These are phyloP conservation scores for Drosophila kanapiae DNA, from an alignment of 1,140 invertebrate genomes.

Conservation along the genomic window DNA sequence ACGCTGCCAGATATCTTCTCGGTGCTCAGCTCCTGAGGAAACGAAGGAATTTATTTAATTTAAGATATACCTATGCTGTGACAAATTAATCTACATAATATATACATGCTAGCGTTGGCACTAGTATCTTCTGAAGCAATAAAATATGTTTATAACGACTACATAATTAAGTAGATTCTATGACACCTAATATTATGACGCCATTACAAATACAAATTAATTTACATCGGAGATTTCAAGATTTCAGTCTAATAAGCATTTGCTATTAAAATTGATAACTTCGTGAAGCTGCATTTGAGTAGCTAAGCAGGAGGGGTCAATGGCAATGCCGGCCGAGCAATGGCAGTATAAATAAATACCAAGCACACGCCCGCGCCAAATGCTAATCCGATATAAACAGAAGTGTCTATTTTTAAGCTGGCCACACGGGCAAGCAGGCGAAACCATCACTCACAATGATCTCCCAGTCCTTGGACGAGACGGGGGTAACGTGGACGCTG, in stretches of 20 bases:
- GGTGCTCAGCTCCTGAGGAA: constrained; percentile 85
- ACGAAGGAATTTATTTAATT: not conserved
- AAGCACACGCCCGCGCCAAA: constrained; percentile 72
- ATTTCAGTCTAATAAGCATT: not conserved
- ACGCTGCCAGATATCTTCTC: constrained; percentile 86
- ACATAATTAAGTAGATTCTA: not conserved
- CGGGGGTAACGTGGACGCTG: constrained; percentile 80
- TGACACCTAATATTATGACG: constrained; percentile 1
- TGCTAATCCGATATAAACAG: constrained; percentile 74
- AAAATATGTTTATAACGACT: not conserved
- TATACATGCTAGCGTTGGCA: not conserved
- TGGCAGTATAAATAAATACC: constrained; percentile 63
- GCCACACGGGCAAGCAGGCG: constrained; percentile 32
- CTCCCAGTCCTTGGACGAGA: constrained; percentile 84
- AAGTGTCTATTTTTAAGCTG: constrained; percentile 60
- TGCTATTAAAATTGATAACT: not conserved
- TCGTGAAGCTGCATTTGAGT: not conserved
- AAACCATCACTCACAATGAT: constrained; percentile 79
- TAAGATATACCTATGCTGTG: not conserved
- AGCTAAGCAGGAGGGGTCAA: constrained; percentile 58
- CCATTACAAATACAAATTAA: not conserved
- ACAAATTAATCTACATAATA: not conserved
- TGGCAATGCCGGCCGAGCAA: constrained; percentile 75
- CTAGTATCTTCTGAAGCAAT: not conserved
- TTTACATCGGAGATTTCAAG: not conserved